Conservation (phyloP, 2,113 vertebrate genomes). For the Synchiropus splendidus region DNA sequence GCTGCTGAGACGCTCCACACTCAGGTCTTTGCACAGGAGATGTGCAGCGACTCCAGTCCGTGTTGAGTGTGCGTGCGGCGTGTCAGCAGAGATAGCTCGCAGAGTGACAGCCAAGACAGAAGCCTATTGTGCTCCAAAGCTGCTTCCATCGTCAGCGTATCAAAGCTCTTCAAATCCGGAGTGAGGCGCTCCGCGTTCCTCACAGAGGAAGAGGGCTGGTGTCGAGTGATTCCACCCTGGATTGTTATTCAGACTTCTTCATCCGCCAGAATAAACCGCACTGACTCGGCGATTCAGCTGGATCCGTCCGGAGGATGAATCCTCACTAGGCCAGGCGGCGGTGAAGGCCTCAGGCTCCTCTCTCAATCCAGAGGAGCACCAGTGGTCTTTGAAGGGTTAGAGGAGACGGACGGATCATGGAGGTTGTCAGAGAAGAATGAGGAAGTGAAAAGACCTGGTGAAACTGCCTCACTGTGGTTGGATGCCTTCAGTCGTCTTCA, state of each 20-base stretch:
- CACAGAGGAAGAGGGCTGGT: too few species aligned
- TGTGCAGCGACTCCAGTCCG: slow-evolving; percentile 38
- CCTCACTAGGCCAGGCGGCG: slow-evolving; percentile 32
- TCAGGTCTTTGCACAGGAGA: slow-evolving; percentile 1
- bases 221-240: too few species aligned
- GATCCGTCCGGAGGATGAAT: slow-evolving; percentile 28
- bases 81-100: slow-evolving; percentile 7
- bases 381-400: too few species aligned
- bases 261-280: too few species aligned
- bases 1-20: too few species aligned
- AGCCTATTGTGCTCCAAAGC: slow-evolving; percentile 49
- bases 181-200: too few species aligned
- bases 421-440: too few species aligned
- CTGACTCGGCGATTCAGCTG: too few species aligned
- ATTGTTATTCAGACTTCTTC: too few species aligned
- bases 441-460: too few species aligned
- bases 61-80: slow-evolving; percentile 19
- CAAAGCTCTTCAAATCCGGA: slow-evolving; percentile 47
- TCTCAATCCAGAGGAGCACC: slow-evolving; percentile 26
- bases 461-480: slow-evolving; percentile 14
- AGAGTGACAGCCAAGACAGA: slow-evolving; percentile 24
- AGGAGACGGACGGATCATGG: slow-evolving; percentile 1
- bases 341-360: slow-evolving; percentile 31
- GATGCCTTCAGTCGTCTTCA: slow-evolving; percentile 18
- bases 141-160: slow-evolving; percentile 42